phyloP scores from a whole-genome alignment of 2,113 vertebrate species.

The Orthonyx spaldingii region DNA sequence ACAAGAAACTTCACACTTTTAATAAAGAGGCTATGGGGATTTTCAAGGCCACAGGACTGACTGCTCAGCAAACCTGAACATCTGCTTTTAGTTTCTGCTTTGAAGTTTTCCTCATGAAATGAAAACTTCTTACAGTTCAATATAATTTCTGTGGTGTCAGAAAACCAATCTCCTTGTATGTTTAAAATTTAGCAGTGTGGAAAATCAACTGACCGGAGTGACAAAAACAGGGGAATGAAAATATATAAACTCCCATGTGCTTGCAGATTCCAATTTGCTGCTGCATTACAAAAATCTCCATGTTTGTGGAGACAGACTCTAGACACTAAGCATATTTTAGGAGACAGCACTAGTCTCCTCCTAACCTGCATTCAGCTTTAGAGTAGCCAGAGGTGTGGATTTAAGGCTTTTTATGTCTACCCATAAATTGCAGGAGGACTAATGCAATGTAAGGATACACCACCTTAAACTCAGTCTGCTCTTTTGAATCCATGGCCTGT shows the following conservation, averaged over 20 bases:
- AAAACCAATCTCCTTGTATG: not conserved
- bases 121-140: slow-evolving; percentile 12
- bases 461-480: not conserved
- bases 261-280: not conserved
- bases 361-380: not conserved
- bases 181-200: not conserved
- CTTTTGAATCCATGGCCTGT: not conserved
- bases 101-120: slow-evolving; percentile 50
- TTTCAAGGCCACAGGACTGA: not conserved
- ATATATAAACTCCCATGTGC: not conserved
- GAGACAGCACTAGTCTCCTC: not conserved
- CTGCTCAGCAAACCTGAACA: slow-evolving; percentile 41
- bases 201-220: not conserved
- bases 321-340: not conserved
- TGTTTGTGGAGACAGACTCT: not conserved
- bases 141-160: not conserved
- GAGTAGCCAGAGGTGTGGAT: not conserved
- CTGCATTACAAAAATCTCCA: not conserved
- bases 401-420: not conserved
- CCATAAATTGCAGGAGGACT: not conserved
- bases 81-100: slow-evolving; percentile 59
- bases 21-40: not conserved
- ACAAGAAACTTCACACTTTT: slow-evolving; percentile 20
- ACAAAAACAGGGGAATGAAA: not conserved
- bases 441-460: not conserved